A percentile compares a stretch with the other conserved stretches of the same genome.
phyloP scores from a whole-genome alignment of 2,113 vertebrate genomes.

The Elachura formosa region DNA sequence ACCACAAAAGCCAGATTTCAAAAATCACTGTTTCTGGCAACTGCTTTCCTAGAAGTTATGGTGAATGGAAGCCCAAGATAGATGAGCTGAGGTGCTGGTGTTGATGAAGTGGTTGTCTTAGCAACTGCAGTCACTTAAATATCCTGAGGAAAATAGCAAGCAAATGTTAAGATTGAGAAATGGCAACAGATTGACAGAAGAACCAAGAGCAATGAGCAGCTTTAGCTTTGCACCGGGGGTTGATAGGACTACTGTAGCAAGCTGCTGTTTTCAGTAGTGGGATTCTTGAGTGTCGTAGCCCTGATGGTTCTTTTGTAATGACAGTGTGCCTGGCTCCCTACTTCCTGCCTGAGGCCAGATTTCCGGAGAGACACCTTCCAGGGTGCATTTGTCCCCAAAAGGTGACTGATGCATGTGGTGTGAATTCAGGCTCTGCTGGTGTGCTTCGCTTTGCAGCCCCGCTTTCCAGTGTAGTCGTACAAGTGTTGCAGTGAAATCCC shows the following conservation, averaged over 20 bases:
- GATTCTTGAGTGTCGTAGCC: neutral
- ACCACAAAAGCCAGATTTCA: neutral
- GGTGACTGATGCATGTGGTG: neutral
- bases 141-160: conserved; percentile 38
- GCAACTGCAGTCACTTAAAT: conserved; percentile 53
- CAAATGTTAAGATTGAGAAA: conserved; percentile 21
- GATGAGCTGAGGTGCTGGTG: conserved; percentile 37
- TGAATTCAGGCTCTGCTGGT: neutral
- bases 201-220: neutral
- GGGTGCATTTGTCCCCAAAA: neutral
- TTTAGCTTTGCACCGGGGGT: neutral
- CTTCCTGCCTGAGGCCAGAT: neutral
- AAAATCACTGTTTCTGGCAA: neutral
- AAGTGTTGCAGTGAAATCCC: neutral
- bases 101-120: conserved; percentile 41
- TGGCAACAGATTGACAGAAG: neutral
- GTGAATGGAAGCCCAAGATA: conserved; percentile 37
- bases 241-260: neutral
- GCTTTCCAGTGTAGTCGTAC: neutral
- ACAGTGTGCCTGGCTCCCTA: neutral
- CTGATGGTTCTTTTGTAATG: neutral
- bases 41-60: conserved; percentile 10
- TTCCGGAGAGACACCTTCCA: neutral
- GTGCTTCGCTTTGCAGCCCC: neutral
- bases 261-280: neutral